Base-by-base conservation (phyloP, 2,113 vertebrate species). In the Cottus gobio region DNA sequence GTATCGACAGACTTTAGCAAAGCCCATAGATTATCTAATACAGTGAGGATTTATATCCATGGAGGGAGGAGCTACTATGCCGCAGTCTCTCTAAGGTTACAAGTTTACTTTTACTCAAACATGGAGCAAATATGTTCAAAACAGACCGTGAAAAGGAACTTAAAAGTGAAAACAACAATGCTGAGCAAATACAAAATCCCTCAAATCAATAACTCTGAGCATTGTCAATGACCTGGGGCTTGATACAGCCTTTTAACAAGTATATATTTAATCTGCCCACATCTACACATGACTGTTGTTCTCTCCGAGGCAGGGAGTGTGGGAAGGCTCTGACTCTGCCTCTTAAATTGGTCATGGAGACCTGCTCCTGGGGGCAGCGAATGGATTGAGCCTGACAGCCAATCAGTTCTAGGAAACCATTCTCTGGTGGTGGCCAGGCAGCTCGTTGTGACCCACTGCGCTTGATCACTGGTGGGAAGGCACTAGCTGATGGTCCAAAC, bases 351-450 rank as follows among this genome's bases (percentile, higher is more conserved):
- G 88, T 91, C 84, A 86, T 86, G 79, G 80, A 91, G 77, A 90
- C 86, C 84, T 86, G 87, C 84, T 88, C 89, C 75, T 65, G 71
- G 82, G 83, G 83, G 85, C 84, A 81, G 83, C 57, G 65, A 86
- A 81, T 67, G 90, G 91, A 95, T 91, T 90, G 87, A 88, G 86
- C 77, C 79, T 87, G 87, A 87, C 92, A 92, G 89, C 85, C 88
- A 87, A 87, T 90, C 89, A 90, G 83, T 90, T 89, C 63, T 11
- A 86, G 85, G 88, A 88, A 89, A 79, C 73, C 71, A 30, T 83
- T 80, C 84, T 83, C 83, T 77, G 77, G 81, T 85, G 82, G 79
- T 84, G 89, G 64, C 80, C 58, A 79, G 79, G 84, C 84, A 71
- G 76, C 79, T 77, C 75, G 79, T 84, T 85, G 90, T 87, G 92